phyloP scores from a whole-genome alignment of 2,888 invertebrate genomes.

The Tipula unca region DNA sequence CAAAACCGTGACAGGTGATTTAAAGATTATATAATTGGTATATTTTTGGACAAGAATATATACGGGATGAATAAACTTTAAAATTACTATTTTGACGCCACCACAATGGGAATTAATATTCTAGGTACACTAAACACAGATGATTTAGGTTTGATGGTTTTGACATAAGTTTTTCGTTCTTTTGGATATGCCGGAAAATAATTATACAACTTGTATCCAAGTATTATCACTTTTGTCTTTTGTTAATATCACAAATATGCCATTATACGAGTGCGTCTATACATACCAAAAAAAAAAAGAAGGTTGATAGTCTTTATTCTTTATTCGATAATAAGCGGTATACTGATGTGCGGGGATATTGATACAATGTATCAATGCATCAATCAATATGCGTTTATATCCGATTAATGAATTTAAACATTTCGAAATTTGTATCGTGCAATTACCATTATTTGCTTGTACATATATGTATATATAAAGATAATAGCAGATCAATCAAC shows the following conservation, averaged over 20 bases:
- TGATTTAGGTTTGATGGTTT: neutral
- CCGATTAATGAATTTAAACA: constrained; percentile 8
- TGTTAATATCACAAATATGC: neutral
- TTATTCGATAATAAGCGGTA: neutral
- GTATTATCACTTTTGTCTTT: neutral
- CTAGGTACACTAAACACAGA: neutral
- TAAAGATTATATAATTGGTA: neutral
- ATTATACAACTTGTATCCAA: neutral
- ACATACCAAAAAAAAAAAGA: neutral
- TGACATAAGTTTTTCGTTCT: neutral
- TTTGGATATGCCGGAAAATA: neutral
- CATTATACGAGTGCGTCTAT: neutral
- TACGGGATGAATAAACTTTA: neutral
- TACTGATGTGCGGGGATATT: neutral
- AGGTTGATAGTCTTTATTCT: neutral
- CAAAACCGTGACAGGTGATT: neutral
- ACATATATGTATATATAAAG: neutral
- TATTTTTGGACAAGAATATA: neutral
- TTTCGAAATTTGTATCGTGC: neutral
- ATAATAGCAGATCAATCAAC: neutral
- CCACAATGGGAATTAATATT: neutral
- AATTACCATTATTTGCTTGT: neutral
- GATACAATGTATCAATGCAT: neutral
- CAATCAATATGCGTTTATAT: neutral
- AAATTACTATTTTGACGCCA: constrained; percentile 14